Evolutionary conservation across 1,140 invertebrate genomes (phyloP).

Genomic region (Eumaeus atala): DNA sequence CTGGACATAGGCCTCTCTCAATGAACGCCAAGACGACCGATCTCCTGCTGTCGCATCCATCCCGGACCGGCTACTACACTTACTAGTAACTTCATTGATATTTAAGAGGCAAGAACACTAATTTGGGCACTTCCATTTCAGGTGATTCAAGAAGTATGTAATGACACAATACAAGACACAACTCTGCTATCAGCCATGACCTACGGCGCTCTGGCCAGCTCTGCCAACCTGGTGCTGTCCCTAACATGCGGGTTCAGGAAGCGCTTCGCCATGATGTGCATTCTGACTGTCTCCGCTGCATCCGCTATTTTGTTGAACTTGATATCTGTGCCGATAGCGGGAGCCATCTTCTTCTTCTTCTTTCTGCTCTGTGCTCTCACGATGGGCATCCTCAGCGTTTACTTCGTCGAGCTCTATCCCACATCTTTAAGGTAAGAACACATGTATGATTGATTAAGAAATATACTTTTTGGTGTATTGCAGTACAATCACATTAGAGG

Average conservation of each 20-base stretch:
- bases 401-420: conserved; percentile 64
- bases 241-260: conserved; percentile 52
- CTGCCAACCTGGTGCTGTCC: conserved; percentile 50
- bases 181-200: conserved; percentile 59
- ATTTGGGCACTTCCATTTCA: conserved; percentile 24
- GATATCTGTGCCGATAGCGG: conserved; percentile 47
- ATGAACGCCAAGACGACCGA: no score
- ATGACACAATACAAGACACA: conserved; percentile 59
- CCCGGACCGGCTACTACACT: no score
- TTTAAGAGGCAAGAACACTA: background rate
- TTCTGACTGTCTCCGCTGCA: conserved; percentile 38
- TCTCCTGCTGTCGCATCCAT: no score
- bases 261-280: conserved; percentile 50
- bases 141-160: conserved; percentile 42
- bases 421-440: conserved; percentile 53
- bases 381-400: conserved; percentile 63
- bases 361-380: conserved; percentile 56
- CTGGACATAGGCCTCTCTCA: no score
- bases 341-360: conserved; percentile 62
- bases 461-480: no score
- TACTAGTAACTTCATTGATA: no score
- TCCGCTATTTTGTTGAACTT: conserved; percentile 51
- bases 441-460: background rate
- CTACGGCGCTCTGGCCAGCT: conserved; percentile 55
- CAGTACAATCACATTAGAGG: no score